Conservation (phyloP, 2,113 vertebrate genomes). For the Dipodomys merriami region DNA sequence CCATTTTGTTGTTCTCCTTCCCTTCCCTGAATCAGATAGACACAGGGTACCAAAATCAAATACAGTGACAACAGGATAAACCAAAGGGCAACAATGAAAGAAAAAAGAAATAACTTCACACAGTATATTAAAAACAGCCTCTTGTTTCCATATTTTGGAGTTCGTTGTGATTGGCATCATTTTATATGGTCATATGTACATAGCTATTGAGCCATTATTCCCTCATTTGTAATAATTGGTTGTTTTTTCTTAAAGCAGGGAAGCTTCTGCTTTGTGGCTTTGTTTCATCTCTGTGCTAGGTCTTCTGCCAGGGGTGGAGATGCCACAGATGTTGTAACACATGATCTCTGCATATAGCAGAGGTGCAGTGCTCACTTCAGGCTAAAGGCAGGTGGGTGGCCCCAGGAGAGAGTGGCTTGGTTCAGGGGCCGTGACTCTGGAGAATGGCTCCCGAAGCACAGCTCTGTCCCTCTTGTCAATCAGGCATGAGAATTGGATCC, state of each 20-base stretch:
- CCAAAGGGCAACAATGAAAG: too few species aligned
- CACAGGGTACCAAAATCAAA: too few species aligned
- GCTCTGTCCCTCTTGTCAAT: constrained; percentile 81
- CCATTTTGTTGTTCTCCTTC: too few species aligned
- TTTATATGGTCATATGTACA: too few species aligned
- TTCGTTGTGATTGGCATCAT: too few species aligned
- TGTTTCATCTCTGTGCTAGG: neutral
- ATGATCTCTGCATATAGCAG: neutral
- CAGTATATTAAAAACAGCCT: too few species aligned
- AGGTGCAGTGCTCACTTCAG: neutral
- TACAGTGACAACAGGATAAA: too few species aligned
- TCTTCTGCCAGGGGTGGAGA: neutral
- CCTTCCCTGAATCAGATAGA: too few species aligned
- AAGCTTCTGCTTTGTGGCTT: neutral
- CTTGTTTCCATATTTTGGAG: too few species aligned
- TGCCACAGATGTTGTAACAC: neutral
- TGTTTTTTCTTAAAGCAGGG: neutral
- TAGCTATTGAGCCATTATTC: too few species aligned
- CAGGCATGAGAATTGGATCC: constrained; percentile 70
- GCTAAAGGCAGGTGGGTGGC: neutral
- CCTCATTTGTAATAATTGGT: too few species aligned
- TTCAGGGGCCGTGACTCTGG: constrained; percentile 47
- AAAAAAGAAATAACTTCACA: too few species aligned
- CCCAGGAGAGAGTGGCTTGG: neutral
- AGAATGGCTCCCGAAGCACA: constrained; percentile 74